Evolutionary conservation across 1,140 invertebrate species (phyloP), one percentile per base, ranked within the genome.

Genomic region (Drosophila navojoa): DNA sequence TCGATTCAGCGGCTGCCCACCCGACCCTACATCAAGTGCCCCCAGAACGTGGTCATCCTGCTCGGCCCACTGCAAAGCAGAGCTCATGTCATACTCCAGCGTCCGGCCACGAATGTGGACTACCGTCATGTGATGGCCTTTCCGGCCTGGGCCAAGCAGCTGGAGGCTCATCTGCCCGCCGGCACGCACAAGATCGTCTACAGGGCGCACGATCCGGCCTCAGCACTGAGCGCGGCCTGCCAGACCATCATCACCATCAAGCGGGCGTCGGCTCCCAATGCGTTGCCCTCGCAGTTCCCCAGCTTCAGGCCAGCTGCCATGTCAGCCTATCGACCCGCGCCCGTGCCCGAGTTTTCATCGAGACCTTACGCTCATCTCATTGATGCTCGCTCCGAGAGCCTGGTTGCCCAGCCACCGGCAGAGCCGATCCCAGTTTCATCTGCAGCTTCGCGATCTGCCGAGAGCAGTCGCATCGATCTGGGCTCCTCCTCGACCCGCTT

Each of bases 71-170:
- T 93, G 10, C 93, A 94, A 62, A 90, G 86, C 27, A 93, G 92
- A 13, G 92, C 94, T 38, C 91, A 93, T 64, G 93, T 96, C 38
- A 93, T 93, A 15, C 94, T 96, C 32, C 93, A 95, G 4, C 93
- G 94, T 63, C 95, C 95, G 0, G 93, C 94, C 80, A 94, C 95
- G 13, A 96, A 95, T 91, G 93, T 95, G 79, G 94, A 95, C 86
- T 95, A 94, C 92, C 95, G 94, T 72, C 94, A 95, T 76, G 93
- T 96, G 15, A 93, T 94, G 15, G 93, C 95, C 1, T 91, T 93
- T 42, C 95, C 95, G 16, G 59, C 91, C 4, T 96, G 95, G 95
- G 95, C 93, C 0, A 95, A 94, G 76, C 92, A 94, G 66, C 92
- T 96, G 60, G 93, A 94, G 70, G 94, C 93, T 49, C 93, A 94